A percentile compares a stretch with the other conserved stretches of the same genome.
phyloP scores from a whole-genome alignment of 2,888 invertebrate species.

The Limenitis camilla region DNA sequence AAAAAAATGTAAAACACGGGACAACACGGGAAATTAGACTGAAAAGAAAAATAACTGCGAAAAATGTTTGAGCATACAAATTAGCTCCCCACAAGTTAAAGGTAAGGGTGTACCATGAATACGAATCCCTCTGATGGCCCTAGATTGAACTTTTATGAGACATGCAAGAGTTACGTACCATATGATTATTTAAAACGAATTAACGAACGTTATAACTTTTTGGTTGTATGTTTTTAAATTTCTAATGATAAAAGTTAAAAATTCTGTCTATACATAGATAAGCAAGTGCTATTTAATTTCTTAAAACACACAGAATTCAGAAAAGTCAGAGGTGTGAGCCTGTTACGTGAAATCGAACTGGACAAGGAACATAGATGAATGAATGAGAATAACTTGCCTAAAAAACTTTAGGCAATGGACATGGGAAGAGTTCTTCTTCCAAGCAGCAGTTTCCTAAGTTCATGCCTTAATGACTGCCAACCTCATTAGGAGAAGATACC shows the following conservation, averaged over 20 bases:
- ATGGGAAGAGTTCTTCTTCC: no score
- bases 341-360: no score
- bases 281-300: no score
- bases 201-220: not conserved
- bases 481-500: not conserved
- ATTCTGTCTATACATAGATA: not conserved
- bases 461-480: no score
- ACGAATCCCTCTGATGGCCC: conserved; percentile 17
- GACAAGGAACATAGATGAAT: no score
- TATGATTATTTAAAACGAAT: conserved; percentile 10
- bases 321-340: no score
- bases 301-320: no score
- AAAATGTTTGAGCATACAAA: conserved; percentile 67
- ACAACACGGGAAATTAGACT: conserved; percentile 72
- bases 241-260: not conserved
- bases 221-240: no score
- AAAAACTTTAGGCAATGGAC: no score
- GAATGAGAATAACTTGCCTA: no score
- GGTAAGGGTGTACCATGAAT: conserved; percentile 16
- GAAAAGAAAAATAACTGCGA: conserved; percentile 70
- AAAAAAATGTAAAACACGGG: conserved; percentile 27
- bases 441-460: no score
- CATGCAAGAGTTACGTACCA: conserved; percentile 12
- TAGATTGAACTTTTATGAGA: conserved; percentile 25
- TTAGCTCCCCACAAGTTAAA: conserved; percentile 36